These are phyloP conservation scores for Rhincodon typus DNA, from an alignment of 2,797 vertebrate species.

Conservation along the genomic window DNA sequence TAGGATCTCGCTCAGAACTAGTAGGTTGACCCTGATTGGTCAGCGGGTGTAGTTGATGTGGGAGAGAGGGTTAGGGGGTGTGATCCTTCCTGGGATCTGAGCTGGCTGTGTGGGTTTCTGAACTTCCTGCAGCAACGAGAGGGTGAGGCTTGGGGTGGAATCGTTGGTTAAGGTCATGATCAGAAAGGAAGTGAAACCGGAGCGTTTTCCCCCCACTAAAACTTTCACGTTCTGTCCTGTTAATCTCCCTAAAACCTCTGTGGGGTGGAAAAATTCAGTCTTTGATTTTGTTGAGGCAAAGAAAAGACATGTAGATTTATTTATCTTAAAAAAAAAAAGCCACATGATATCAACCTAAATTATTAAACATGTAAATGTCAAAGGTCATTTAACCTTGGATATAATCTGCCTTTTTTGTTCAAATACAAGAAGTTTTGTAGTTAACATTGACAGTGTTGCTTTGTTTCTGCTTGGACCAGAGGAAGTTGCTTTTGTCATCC, in stretches of 20 bases:
- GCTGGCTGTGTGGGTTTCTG: not conserved
- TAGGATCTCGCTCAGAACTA: too few species aligned
- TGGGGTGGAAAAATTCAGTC: not conserved
- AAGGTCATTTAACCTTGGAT: slow-evolving; percentile 90
- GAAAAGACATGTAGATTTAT: slow-evolving; percentile 82
- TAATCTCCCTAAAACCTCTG: not conserved
- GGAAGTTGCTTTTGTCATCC: slow-evolving; percentile 40
- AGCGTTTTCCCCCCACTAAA: not conserved
- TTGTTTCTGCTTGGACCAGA: not conserved
- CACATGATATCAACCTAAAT: slow-evolving; percentile 60
- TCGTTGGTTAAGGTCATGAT: not conserved
- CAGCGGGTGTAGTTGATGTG: not conserved
- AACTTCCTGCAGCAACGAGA: not conserved
- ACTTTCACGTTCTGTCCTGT: not conserved
- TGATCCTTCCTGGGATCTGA: not conserved
- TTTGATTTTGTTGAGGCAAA: not conserved
- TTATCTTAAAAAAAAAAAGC: slow-evolving; percentile 76
- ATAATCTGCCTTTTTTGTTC: slow-evolving; percentile 71
- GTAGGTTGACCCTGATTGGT: not conserved
- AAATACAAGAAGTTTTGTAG: slow-evolving; percentile 75
- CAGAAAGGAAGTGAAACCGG: not conserved
- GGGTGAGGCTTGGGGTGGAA: not conserved
- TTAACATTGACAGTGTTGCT: slow-evolving; percentile 54
- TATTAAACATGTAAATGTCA: slow-evolving; percentile 89
- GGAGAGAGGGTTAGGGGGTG: too few species aligned